Conservation (phyloP, 1,140 invertebrate species). For the Megathymus violae region DNA sequence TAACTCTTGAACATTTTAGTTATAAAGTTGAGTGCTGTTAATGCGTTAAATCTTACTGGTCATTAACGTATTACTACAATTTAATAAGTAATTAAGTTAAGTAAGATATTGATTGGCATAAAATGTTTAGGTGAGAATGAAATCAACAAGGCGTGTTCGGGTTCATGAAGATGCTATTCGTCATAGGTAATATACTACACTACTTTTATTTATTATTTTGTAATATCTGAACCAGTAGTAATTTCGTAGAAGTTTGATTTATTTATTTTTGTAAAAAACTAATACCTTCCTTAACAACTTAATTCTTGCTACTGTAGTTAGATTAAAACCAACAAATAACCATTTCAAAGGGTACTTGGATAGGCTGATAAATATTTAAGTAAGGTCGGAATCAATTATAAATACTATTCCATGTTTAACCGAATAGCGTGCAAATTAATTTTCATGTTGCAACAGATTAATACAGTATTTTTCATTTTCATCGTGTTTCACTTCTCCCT, state of each 20-base stretch:
- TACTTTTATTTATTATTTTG: slow-evolving; percentile 60
- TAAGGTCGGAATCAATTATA: no score
- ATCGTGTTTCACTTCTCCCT: slow-evolving; percentile 7
- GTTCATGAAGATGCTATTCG: slow-evolving; percentile 81
- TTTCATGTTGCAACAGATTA: neutral
- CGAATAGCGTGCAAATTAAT: slow-evolving; percentile 8
- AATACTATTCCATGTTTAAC: neutral
- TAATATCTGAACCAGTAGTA: slow-evolving; percentile 54
- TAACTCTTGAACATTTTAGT: slow-evolving; percentile 18
- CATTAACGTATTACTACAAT: slow-evolving; percentile 6
- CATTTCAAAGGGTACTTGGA: neutral
- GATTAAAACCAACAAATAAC: slow-evolving; percentile 28
- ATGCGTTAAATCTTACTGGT: no score
- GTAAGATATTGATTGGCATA: slow-evolving; percentile 76
- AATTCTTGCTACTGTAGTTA: slow-evolving; percentile 42
- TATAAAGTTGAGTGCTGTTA: no score
- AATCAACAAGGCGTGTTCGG: slow-evolving; percentile 79
- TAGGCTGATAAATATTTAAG: slow-evolving; percentile 5
- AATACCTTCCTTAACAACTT: slow-evolving; percentile 35
- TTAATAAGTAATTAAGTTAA: slow-evolving; percentile 23
- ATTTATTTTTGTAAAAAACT: slow-evolving; percentile 38
- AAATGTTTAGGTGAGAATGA: slow-evolving; percentile 82
- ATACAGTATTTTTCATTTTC: neutral
- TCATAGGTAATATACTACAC: slow-evolving; percentile 76
- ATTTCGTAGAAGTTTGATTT: slow-evolving; percentile 56